phyloP scores from a whole-genome alignment of 2,797 vertebrate species.

The Erithacus rubecula region DNA sequence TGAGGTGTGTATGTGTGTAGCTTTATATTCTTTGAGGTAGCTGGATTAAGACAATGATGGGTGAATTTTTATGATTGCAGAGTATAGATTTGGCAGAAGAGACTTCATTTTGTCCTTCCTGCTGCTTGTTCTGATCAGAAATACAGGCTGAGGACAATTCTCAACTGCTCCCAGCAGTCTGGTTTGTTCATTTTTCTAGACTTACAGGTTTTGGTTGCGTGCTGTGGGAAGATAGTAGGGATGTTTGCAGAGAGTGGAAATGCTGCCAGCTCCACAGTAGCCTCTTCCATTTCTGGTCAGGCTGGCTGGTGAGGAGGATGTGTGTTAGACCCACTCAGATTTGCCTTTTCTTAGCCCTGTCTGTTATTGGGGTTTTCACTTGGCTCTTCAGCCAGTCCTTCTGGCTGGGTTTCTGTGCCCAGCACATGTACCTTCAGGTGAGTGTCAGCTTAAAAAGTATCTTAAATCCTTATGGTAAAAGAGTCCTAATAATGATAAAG shows the following conservation, averaged over 20 bases:
- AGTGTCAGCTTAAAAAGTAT: background rate
- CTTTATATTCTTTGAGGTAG: background rate
- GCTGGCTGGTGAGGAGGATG: background rate
- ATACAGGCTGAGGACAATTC: background rate
- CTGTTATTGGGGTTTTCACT: background rate
- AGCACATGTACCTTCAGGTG: background rate
- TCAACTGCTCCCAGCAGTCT: background rate
- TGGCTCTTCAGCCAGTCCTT: background rate
- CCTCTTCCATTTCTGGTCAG: background rate
- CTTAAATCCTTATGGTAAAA: background rate
- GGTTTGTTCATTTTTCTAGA: background rate
- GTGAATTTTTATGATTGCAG: background rate
- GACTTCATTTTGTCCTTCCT: background rate
- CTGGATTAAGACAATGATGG: background rate
- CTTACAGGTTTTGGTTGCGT: background rate
- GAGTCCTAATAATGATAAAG: background rate
- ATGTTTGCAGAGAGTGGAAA: background rate
- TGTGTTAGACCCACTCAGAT: background rate
- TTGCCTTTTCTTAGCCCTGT: background rate
- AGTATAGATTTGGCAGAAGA: background rate
- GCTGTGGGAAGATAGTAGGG: background rate
- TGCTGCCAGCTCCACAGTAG: background rate
- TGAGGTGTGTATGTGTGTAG: background rate
- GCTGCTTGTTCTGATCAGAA: background rate
- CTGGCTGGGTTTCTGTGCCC: background rate